A percentile compares a stretch with the other conserved stretches of the same genome.
Evolutionary conservation across 2,888 invertebrate genomes (phyloP).

Genomic region (Andrena bicolor): DNA sequence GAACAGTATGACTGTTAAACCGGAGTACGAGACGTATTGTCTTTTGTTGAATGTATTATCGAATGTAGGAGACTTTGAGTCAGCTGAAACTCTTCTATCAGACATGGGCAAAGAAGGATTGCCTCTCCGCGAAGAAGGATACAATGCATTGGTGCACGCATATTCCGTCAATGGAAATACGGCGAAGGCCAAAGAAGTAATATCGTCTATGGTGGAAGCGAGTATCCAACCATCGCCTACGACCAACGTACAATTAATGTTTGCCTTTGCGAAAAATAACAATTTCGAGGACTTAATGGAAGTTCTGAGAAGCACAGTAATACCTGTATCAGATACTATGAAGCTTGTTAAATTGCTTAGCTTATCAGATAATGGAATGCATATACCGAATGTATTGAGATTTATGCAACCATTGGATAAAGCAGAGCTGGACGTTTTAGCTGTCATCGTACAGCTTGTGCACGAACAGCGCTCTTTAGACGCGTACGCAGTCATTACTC

Average conservation of each 20-base stretch:
- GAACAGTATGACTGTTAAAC: constrained; percentile 84
- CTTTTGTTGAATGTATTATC: constrained; percentile 86
- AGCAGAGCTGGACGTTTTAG: constrained; percentile 55
- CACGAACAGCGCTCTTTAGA: constrained; percentile 85
- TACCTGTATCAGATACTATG: constrained; percentile 85
- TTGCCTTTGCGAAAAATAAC: constrained; percentile 86
- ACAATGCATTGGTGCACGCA: constrained; percentile 88
- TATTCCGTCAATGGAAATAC: constrained; percentile 85
- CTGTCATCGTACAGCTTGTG: constrained; percentile 86
- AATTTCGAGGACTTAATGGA: constrained; percentile 81
- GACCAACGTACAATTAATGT: constrained; percentile 86
- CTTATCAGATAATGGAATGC: constrained; percentile 75
- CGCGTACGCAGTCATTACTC: constrained; percentile 86
- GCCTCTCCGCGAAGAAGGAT: constrained; percentile 87
- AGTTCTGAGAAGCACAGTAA: constrained; percentile 77
- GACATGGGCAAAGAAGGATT: constrained; percentile 87
- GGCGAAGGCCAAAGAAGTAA: constrained; percentile 85
- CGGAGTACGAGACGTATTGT: constrained; percentile 86
- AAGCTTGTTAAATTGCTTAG: constrained; percentile 85
- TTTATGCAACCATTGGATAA: constrained; percentile 80
- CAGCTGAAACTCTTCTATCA: constrained; percentile 87
- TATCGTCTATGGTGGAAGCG: constrained; percentile 87
- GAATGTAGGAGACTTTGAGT: constrained; percentile 86
- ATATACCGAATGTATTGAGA: constrained; percentile 83
- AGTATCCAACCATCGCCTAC: constrained; percentile 85